Conservation (phyloP, 2,888 invertebrate genomes). For the Oxycera nigricornis region DNA sequence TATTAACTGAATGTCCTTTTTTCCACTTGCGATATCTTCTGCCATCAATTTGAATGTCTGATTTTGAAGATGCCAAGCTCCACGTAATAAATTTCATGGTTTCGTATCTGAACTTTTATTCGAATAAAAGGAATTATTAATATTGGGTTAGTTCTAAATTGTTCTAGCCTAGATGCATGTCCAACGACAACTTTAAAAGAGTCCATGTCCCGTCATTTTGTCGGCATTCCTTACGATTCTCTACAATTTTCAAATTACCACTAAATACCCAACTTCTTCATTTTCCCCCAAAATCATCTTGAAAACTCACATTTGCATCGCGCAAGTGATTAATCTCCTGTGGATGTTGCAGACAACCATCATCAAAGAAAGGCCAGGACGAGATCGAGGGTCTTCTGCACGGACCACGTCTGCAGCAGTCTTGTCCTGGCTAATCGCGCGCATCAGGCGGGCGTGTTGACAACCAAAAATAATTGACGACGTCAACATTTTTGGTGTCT, state of each 20-base stretch:
- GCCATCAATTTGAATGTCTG: too few relatives aligned
- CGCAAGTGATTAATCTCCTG: conserved; percentile 22
- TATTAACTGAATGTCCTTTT: too few relatives aligned
- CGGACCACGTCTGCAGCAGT: neutral
- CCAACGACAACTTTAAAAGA: neutral
- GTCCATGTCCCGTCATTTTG: too few relatives aligned
- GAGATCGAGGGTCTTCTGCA: neutral
- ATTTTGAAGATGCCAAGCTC: too few relatives aligned
- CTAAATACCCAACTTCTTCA: neutral
- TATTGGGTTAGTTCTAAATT: neutral
- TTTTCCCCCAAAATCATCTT: neutral
- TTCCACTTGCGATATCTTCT: too few relatives aligned
- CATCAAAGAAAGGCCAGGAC: neutral
- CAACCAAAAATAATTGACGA: conserved; percentile 41
- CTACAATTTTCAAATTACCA: neutral
- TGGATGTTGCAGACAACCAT: conserved; percentile 6
- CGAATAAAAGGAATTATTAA: too few relatives aligned
- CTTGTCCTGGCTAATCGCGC: neutral
- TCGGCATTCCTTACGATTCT: neutral
- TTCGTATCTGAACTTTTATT: too few relatives aligned
- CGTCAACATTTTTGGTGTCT: conserved; percentile 30
- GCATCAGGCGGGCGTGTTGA: conserved; percentile 6
- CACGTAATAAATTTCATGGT: too few relatives aligned
- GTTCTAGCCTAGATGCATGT: neutral
- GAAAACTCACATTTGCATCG: neutral